Evolutionary conservation across 1,140 invertebrate species (phyloP).

Genomic region (Ericerus pela): DNA sequence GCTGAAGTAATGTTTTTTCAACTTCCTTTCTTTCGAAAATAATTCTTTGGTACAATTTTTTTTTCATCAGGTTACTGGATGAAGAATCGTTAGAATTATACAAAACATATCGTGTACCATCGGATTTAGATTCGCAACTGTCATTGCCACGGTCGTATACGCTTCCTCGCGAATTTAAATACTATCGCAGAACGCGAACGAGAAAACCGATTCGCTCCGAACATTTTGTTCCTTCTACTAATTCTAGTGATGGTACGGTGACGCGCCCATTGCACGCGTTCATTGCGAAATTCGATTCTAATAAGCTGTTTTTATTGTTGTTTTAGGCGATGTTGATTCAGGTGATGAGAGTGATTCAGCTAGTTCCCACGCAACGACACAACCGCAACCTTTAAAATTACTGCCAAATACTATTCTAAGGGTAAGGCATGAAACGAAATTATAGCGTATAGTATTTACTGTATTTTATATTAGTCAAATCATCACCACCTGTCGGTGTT

Average conservation of each 20-base stretch:
- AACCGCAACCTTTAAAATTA: constrained; percentile 20
- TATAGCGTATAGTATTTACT: too few relatives aligned
- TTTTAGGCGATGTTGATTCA: constrained; percentile 24
- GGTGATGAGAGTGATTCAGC: constrained; percentile 25
- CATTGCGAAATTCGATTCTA: neutral
- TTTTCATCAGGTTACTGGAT: constrained; percentile 31
- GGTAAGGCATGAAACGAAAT: constrained; percentile 24
- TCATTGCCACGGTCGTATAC: constrained; percentile 69
- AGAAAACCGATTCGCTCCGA: constrained; percentile 39
- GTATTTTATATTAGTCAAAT: too few relatives aligned
- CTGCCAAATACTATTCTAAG: constrained; percentile 19
- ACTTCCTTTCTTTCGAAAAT: neutral
- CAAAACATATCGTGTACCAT: constrained; percentile 41
- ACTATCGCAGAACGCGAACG: constrained; percentile 44
- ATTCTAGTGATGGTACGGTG: constrained; percentile 60
- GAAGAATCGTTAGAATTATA: constrained; percentile 30
- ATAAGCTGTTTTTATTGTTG: neutral
- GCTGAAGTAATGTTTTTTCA: neutral
- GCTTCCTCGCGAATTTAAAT: constrained; percentile 66
- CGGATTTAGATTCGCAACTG: constrained; percentile 59
- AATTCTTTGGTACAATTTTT: neutral
- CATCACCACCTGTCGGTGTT: too few relatives aligned
- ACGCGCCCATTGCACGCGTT: neutral
- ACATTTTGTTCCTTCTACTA: constrained; percentile 58
- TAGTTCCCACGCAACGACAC: constrained; percentile 22